Base-by-base conservation (phyloP, 1,140 invertebrate species). In the Drosophila sturtevanti region DNA sequence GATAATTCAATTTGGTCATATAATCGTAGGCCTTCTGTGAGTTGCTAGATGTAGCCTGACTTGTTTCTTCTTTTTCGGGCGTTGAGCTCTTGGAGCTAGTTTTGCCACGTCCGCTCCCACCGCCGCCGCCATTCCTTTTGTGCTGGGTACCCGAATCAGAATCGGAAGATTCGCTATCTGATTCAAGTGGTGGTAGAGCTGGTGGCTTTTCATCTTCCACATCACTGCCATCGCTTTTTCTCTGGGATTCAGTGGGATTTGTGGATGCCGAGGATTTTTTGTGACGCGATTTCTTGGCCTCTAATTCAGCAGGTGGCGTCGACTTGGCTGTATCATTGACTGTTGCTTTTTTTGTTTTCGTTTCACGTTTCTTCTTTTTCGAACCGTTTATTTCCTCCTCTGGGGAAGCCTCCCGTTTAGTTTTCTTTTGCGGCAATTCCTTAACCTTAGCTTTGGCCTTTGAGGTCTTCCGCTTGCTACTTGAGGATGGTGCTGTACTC, bases 1-100 rank as follows among this genome's bases (percentile, higher is more conserved):
- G 94, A 92, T 99, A 99, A 93, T 98, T 98, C 56, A 99, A 92
- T 93, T 98, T 97, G 9, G 96, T 97, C 89, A 95, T 93, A 90
- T 97, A 98, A 93, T 98, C 96, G 86, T 96, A 96, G 22, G 94
- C 95, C 91, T 96, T 96, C 7, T 93, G 92, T 76, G 92, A 92
- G 14, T 69, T 92, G 16, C 82, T 74, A 21, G 48, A 35, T 18
- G 12, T 41, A 41, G 14, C 78, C 92, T n/a, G 41, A 9, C 11
- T 48, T 2, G 6, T 21, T 4, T 48, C 60, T 2, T 77, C 70
- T 56, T 90, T 90, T n/a, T 89, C 89, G 0, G 87, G 84, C 0
- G 90, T 79, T 31, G 80, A 74, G 58, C 71, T 77, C 72, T 91
- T 90, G 4, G 76, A 89, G 16, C 72, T 76, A 41, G 38, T 56